Evolutionary conservation across 2,113 vertebrate species (phyloP).

Genomic region (Tenrec ecaudatus): DNA sequence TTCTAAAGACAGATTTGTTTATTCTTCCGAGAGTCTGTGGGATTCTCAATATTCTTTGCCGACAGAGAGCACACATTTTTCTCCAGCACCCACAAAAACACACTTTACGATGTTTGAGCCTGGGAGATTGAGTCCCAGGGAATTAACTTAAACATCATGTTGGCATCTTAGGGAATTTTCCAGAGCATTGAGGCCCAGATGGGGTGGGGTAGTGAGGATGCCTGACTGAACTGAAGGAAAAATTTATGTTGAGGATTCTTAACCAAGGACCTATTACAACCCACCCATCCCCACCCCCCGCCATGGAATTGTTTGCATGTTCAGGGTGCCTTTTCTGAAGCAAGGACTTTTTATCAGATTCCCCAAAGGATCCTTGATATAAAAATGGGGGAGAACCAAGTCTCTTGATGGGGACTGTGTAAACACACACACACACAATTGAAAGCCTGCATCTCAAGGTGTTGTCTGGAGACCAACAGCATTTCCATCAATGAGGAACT

Average conservation of each 20-base stretch:
- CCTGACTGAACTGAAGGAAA: not conserved
- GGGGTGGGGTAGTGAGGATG: not conserved
- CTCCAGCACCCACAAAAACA: not conserved
- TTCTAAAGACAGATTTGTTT: too few species aligned
- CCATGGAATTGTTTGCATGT: not conserved
- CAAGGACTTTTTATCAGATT: constrained; percentile 17
- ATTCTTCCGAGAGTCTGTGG: too few species aligned
- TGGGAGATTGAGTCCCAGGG: not conserved
- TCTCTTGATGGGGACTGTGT: not conserved
- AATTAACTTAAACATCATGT: not conserved
- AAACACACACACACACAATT: not conserved
- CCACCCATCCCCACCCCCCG: too few species aligned
- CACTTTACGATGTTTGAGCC: not conserved
- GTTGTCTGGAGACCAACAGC: not conserved
- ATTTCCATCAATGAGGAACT: not conserved
- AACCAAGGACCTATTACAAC: not conserved
- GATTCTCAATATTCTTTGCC: too few species aligned
- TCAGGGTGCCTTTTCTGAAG: not conserved
- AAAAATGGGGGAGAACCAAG: not conserved
- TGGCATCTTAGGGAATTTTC: not conserved
- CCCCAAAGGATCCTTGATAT: not conserved
- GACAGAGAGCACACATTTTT: not conserved
- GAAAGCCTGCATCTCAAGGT: not conserved
- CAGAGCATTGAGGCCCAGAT: not conserved
- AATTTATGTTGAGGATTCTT: constrained; percentile 26